phyloP scores from a whole-genome alignment of 2,797 vertebrate species.

The Poeciliopsis paucimaculata region DNA sequence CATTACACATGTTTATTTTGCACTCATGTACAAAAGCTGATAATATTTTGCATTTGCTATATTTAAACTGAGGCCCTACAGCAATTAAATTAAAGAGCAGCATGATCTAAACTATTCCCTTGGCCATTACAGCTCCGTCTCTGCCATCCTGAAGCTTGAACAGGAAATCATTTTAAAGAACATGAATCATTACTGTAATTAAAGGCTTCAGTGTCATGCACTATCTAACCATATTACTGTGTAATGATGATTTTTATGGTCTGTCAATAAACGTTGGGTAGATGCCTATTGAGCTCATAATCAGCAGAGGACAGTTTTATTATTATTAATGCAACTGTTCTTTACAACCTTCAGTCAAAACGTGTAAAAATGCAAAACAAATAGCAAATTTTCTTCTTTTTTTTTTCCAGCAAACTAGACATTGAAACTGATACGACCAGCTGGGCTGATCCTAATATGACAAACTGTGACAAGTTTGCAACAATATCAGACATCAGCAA shows the following conservation, averaged over 20 bases:
- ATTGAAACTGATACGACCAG: constrained; percentile 62
- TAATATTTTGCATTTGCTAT: neutral
- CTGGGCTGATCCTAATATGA: constrained; percentile 75
- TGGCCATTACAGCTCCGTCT: constrained; percentile 24
- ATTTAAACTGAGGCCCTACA: constrained; percentile 49
- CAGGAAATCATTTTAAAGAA: constrained; percentile 55
- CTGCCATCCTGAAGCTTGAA: constrained; percentile 25
- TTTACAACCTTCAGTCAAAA: neutral
- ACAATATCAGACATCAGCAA: constrained; percentile 70
- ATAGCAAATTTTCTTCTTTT: neutral
- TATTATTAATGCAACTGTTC: constrained; percentile 3
- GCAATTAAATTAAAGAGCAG: constrained; percentile 30
- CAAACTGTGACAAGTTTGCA: constrained; percentile 55
- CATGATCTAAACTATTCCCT: constrained; percentile 16
- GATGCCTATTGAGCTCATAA: constrained; percentile 33
- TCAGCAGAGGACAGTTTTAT: constrained; percentile 2
- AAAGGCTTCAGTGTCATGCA: constrained; percentile 26
- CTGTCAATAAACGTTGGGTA: constrained; percentile 11
- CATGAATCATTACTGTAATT: constrained; percentile 55
- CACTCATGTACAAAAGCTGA: neutral
- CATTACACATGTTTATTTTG: neutral
- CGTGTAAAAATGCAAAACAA: neutral
- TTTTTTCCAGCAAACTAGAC: constrained; percentile 69
- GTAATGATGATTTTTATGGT: constrained; percentile 44
- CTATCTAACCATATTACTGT: neutral